Evolutionary conservation across 2,888 invertebrate species (phyloP).

Genomic region (Tenthredo distinguenda): DNA sequence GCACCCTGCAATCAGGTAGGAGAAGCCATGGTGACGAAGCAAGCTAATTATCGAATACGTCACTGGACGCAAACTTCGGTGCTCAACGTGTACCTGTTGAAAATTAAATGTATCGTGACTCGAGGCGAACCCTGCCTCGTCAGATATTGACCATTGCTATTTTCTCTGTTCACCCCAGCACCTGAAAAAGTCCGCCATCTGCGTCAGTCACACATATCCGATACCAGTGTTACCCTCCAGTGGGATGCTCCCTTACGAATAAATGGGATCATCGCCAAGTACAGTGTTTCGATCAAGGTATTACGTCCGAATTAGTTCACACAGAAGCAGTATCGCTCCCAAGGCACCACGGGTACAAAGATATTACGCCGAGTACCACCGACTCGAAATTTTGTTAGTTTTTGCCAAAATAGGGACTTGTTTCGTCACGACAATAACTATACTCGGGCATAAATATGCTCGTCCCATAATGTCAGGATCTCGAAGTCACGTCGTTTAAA

Average conservation of each 20-base stretch:
- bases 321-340: background rate
- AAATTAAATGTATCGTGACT: background rate
- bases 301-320: constrained; percentile 24
- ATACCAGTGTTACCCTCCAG: constrained; percentile 28
- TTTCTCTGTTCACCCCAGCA: constrained; percentile 54
- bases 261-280: constrained; percentile 60
- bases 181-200: constrained; percentile 59
- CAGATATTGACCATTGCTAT: background rate
- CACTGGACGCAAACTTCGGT: background rate
- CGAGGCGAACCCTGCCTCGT: background rate
- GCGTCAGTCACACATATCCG: background rate
- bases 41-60: background rate
- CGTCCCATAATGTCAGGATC: background rate
- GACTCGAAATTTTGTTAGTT: background rate
- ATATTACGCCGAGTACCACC: background rate
- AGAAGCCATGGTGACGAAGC: background rate
- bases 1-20: constrained; percentile 64
- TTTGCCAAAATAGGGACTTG: background rate
- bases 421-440: background rate
- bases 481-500: constrained; percentile 34
- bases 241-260: constrained; percentile 61
- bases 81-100: background rate
- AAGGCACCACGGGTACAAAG: background rate
- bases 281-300: constrained; percentile 55
- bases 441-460: background rate